Percentiles rank a stretch among this genome's conserved stretches.
phyloP scores from a whole-genome alignment of 1,140 invertebrate species.

The Formica selysi region DNA sequence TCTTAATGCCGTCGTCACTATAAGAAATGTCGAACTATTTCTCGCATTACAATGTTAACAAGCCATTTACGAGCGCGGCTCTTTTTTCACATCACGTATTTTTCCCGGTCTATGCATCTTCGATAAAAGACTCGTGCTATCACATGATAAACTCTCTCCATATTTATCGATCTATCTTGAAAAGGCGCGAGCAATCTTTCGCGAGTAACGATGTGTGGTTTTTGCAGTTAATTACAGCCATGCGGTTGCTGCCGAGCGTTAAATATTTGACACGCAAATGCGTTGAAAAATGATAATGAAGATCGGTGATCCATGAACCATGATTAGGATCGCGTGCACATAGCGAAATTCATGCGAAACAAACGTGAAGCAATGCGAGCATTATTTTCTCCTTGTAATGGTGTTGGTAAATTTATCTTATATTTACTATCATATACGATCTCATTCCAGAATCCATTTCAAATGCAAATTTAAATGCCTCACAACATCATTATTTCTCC shows the following conservation, averaged over 20 bases:
- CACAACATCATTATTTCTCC: neutral
- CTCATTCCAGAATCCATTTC: too few relatives aligned
- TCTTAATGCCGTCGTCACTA: neutral
- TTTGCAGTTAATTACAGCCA: slow-evolving; percentile 36
- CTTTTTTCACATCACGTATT: neutral
- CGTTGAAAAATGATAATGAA: slow-evolving; percentile 11
- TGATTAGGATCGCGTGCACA: slow-evolving; percentile 50
- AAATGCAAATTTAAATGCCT: neutral
- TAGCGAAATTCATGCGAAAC: slow-evolving; percentile 42
- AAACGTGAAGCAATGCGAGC: neutral
- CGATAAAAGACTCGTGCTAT: neutral
- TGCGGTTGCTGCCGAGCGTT: slow-evolving; percentile 28
- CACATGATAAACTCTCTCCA: slow-evolving; percentile 16
- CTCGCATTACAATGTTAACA: neutral
- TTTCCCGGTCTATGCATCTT: neutral
- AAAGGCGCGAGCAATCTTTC: slow-evolving; percentile 14
- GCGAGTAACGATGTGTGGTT: slow-evolving; percentile 46
- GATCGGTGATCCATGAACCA: slow-evolving; percentile 23
- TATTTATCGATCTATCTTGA: neutral
- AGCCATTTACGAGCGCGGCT: slow-evolving; percentile 6
- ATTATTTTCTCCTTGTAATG: slow-evolving; percentile 40
- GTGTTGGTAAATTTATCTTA: neutral
- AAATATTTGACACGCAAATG: slow-evolving; percentile 28
- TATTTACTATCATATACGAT: neutral
- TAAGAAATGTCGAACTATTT: neutral